phyloP scores from a whole-genome alignment of 2,797 vertebrate species.

The Austrolebias charrua region DNA sequence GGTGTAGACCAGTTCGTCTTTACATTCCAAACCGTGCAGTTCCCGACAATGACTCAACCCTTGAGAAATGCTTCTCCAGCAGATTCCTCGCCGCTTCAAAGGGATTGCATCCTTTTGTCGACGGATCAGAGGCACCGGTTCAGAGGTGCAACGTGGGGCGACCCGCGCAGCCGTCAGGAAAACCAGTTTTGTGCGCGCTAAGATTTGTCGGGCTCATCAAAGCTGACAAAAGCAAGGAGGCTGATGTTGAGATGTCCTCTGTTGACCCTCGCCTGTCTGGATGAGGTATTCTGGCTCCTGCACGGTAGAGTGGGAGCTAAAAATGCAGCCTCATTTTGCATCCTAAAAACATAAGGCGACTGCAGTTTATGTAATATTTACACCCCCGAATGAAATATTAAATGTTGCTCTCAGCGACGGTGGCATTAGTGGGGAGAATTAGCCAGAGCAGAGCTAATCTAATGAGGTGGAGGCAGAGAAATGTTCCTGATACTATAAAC shows the following conservation, averaged over 20 bases:
- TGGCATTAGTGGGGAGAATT: conserved; percentile 56
- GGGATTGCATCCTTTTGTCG: conserved; percentile 41
- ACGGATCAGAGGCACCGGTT: conserved; percentile 44
- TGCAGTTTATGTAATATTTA: conserved; percentile 77
- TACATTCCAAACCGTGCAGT: conserved; percentile 43
- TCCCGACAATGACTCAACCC: conserved; percentile 55
- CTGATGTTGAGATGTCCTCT: conserved; percentile 34
- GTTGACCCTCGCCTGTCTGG: conserved; percentile 51
- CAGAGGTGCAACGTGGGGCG: conserved; percentile 24
- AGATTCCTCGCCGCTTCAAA: conserved; percentile 30
- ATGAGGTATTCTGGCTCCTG: conserved; percentile 39
- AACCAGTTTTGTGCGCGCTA: conserved; percentile 30
- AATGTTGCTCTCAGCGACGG: conserved; percentile 60
- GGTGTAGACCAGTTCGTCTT: conserved; percentile 39
- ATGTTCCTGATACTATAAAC: conserved; percentile 18
- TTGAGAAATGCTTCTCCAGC: conserved; percentile 44
- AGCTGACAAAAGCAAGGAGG: conserved; percentile 31
- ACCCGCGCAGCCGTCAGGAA: conserved; percentile 20
- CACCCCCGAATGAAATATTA: conserved; percentile 74
- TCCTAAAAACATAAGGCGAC: conserved; percentile 47
- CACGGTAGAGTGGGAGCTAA: conserved; percentile 33
- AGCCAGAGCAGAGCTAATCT: conserved; percentile 35
- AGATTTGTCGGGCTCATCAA: conserved; percentile 47
- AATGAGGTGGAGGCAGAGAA: conserved; percentile 55
- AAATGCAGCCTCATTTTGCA: conserved; percentile 43